Evolutionary conservation across 2,113 vertebrate species (phyloP).

Genomic region (Pongo abelii): DNA sequence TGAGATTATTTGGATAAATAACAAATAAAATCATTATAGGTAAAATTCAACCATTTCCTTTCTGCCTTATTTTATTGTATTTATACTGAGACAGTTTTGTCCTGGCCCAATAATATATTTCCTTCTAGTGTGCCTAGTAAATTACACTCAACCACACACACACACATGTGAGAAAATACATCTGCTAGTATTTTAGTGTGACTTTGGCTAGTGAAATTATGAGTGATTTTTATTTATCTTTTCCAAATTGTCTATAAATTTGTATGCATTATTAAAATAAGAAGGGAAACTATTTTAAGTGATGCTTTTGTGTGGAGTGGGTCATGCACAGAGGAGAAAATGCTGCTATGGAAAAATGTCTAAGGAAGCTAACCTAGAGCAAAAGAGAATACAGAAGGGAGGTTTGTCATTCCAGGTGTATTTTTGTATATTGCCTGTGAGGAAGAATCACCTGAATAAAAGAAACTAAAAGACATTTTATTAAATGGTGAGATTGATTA

Average conservation of each 20-base stretch:
- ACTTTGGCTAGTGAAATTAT: not conserved
- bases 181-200: not conserved
- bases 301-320: not conserved
- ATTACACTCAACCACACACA: not conserved
- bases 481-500: not conserved
- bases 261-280: not conserved
- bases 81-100: not conserved
- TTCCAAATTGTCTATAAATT: not conserved
- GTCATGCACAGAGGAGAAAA: not conserved
- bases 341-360: not conserved
- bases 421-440: not conserved
- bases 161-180: not conserved
- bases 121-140: not conserved
- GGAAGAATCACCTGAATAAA: not conserved
- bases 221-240: not conserved
- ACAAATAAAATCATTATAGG: not conserved
- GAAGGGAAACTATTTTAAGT: not conserved
- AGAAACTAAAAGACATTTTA: not conserved
- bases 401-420: not conserved
- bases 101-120: not conserved
- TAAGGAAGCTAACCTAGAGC: not conserved
- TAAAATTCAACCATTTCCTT: not conserved
- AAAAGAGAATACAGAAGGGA: not conserved
- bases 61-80: not conserved
- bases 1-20: not conserved